Evolutionary conservation across 2,888 invertebrate genomes (phyloP).

Genomic region (Ditula angustiorana): DNA sequence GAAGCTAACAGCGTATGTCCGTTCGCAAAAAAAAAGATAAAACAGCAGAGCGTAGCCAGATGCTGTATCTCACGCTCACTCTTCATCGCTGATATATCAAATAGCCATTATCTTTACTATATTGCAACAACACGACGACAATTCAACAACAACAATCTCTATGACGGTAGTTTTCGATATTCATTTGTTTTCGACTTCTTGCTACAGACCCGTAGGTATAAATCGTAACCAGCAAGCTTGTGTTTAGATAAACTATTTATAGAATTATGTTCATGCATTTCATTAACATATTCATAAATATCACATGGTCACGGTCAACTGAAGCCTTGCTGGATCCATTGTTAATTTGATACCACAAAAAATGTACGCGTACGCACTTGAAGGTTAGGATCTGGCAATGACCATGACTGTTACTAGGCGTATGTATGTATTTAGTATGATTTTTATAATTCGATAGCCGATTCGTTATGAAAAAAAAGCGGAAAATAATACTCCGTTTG

Average conservation of each 20-base stretch:
- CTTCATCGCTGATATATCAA: no score
- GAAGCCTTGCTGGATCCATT: slow-evolving; percentile 12
- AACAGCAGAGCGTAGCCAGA: no score
- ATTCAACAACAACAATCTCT: no score
- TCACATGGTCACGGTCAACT: slow-evolving; percentile 7
- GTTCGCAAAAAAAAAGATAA: no score
- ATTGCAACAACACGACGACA: no score
- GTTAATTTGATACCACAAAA: slow-evolving; percentile 25
- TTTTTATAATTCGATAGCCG: slow-evolving; percentile 1
- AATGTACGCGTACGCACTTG: slow-evolving; percentile 3
- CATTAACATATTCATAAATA: not conserved
- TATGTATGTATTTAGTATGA: not conserved
- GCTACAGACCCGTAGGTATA: not conserved
- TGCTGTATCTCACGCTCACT: no score
- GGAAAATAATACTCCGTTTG: not conserved
- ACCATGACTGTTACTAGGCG: slow-evolving; percentile 7
- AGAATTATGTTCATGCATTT: slow-evolving; percentile 1
- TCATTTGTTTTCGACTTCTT: not conserved
- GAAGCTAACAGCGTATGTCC: no score
- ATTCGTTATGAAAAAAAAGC: not conserved
- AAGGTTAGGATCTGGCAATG: slow-evolving; percentile 27
- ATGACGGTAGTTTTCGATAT: no score
- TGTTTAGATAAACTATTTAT: not conserved
- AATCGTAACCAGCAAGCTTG: not conserved
- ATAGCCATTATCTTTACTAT: no score